Conservation (phyloP, 2,888 invertebrate species). For the Lithophane leautieri region DNA sequence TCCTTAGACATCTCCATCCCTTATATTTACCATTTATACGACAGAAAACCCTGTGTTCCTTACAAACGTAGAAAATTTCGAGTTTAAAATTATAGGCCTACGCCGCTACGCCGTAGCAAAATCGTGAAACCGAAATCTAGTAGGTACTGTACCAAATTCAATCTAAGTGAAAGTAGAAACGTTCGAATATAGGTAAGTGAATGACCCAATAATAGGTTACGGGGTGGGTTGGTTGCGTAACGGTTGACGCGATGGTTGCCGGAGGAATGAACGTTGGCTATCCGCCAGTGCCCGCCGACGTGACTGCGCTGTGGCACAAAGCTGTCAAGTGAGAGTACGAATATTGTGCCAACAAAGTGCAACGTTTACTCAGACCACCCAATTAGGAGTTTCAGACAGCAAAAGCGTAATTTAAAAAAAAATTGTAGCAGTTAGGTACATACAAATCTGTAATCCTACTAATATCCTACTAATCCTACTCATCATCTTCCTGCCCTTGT, state of each 20-base stretch:
- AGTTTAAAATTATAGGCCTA: neutral
- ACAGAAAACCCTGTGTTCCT: neutral
- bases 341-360: constrained; percentile 39
- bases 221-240: constrained; percentile 61
- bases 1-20: constrained; percentile 30
- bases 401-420: constrained; percentile 21
- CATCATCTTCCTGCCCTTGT: no score
- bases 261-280: constrained; percentile 52
- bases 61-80: neutral
- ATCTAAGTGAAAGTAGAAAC: constrained; percentile 47
- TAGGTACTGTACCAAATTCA: constrained; percentile 17
- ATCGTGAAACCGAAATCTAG: neutral
- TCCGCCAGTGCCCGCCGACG: constrained; percentile 53
- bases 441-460: neutral
- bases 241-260: constrained; percentile 40
- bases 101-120: constrained; percentile 29
- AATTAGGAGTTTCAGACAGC: constrained; percentile 32
- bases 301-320: constrained; percentile 45
- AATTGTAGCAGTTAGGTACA: neutral
- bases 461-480: no score
- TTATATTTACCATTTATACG: constrained; percentile 15
- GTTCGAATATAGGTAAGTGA: constrained; percentile 56
- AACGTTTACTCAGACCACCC: constrained; percentile 23
- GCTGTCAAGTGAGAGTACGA: constrained; percentile 44
- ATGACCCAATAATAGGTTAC: constrained; percentile 62